Conservation (phyloP, 2,888 invertebrate species). For the Eutolmus rufibarbis region DNA sequence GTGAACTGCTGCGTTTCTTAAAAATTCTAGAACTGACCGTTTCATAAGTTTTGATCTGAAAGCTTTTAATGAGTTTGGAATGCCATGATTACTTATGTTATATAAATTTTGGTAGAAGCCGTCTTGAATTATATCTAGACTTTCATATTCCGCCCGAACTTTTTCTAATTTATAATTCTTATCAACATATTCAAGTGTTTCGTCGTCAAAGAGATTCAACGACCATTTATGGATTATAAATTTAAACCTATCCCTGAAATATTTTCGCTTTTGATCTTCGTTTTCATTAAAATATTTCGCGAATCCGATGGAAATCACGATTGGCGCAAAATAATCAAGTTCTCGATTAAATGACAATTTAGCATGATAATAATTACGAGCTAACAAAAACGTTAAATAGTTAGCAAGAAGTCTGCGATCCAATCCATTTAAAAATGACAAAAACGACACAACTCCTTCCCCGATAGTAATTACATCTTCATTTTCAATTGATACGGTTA, state of each 20-base stretch:
- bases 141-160: neutral
- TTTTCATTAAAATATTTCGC: neutral
- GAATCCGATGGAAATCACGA: neutral
- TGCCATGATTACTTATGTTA: neutral
- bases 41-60: neutral
- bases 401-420: neutral
- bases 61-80: too few relatives aligned
- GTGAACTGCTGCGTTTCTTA: neutral
- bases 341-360: neutral
- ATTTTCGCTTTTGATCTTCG: neutral
- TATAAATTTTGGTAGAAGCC: neutral
- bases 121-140: neutral
- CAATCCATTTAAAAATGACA: neutral
- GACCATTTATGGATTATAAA: too few relatives aligned
- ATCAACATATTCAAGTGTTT: neutral
- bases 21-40: neutral
- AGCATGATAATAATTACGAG: neutral
- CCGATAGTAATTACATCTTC: neutral
- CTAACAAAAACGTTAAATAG: neutral
- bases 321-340: neutral
- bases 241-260: neutral
- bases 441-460: neutral
- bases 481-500: neutral
- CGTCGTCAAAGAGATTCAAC: too few relatives aligned
- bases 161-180: neutral